Evolutionary conservation across 2,888 invertebrate species (phyloP), one percentile per base, ranked within the genome.

Genomic region (Bursaphelenchus okinawaensis): DNA sequence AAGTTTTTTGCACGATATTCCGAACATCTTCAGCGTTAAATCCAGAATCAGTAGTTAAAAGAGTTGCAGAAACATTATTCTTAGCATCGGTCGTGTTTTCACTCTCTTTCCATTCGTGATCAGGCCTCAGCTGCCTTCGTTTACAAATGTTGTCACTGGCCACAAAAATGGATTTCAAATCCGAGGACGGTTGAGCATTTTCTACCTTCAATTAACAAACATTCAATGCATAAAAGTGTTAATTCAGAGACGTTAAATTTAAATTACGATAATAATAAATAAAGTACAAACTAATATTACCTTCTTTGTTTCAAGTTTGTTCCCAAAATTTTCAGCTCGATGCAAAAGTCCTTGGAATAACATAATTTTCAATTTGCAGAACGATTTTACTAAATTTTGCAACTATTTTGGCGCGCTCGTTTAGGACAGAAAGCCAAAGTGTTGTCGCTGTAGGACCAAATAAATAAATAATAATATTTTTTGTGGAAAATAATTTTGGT

Each of bases 81-180:
- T 23, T 22, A 1, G 12, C 54, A 23, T 27, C 55, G 16, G 22
- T 60, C 28, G n/a, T 22, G 20, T 26, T n/a, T 23, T 23, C 26
- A 7, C 22, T 19, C 20, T 63, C 64, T 40, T 63, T 63, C 65
- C 28, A 66, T 40, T 65, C 28, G 4, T 2, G n/a, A 24, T 66
- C 63, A n/a, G 31, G 19, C 8, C 63, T 24, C 9, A 72, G 28
- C 40, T 66, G 64, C 29, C 75, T 74, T 54, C 62, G 63, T 55
- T 72, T 73, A 69, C 75, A 74, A 22, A 76, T 71, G 26, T 69
- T 70, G 61, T 77, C 77, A 52, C 77, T 78, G 26, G 70, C 65
- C 16, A 69, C 66, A 63, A 77, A 77, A 40, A 77, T 76, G 52
- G 60, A 59, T 12, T 50, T 31, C 52, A 59, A 40, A 28, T 59